Percentiles rank a stretch among this genome's conserved stretches.
Evolutionary conservation across 2,888 invertebrate species (phyloP).

Genomic region (Timandra comae): DNA sequence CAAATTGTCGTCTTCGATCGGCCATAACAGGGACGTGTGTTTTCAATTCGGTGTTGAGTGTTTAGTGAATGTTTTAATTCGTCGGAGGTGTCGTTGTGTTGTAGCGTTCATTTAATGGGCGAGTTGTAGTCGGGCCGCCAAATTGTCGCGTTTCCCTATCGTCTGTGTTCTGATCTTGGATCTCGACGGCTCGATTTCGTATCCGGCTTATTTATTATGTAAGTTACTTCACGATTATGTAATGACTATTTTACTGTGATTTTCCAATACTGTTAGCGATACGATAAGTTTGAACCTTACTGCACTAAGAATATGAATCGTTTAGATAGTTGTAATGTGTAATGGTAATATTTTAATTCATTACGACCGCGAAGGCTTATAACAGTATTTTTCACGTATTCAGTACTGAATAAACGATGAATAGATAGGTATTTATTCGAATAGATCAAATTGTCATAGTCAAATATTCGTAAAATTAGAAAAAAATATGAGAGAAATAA

Average conservation of each 20-base stretch:
- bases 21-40: constrained; percentile 17
- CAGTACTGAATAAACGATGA: constrained; percentile 1
- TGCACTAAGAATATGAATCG: background rate
- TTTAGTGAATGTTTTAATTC: constrained; percentile 3
- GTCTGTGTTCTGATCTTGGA: constrained; percentile 33
- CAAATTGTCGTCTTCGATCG: constrained; percentile 9
- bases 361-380: constrained; percentile 23
- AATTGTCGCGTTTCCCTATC: constrained; percentile 37
- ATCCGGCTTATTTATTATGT: constrained; percentile 10
- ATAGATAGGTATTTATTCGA: background rate
- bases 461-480: background rate
- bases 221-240: constrained; percentile 11
- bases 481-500: constrained; percentile 1
- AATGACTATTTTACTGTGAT: constrained; percentile 26
- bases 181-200: constrained; percentile 28
- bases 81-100: constrained; percentile 19
- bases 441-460: constrained; percentile 1
- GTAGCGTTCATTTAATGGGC: constrained; percentile 63
- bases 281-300: constrained; percentile 4
- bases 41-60: constrained; percentile 1
- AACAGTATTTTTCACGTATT: constrained; percentile 29
- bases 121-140: constrained; percentile 27
- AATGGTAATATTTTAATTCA: background rate
- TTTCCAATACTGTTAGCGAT: constrained; percentile 21
- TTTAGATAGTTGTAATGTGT: background rate